Conservation (phyloP, 2,888 invertebrate species). For the Galerucella nymphaeae region DNA sequence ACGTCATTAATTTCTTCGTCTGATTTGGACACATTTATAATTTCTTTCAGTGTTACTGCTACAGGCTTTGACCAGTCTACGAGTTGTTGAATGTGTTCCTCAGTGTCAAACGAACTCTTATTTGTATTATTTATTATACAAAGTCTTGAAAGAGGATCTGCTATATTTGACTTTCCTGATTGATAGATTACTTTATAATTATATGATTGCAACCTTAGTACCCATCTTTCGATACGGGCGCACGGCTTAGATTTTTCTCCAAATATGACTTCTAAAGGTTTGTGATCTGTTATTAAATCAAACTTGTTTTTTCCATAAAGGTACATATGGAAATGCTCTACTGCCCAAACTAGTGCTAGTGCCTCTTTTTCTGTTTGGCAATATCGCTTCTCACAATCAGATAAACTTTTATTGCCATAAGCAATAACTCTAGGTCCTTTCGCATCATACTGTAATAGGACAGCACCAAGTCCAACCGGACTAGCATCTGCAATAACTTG, state of each 20-base stretch:
- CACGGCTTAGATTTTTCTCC: constrained; percentile 49
- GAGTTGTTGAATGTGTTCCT: background rate
- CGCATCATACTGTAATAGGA: constrained; percentile 45
- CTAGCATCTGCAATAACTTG: too few relatives aligned
- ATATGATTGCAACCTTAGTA: constrained; percentile 37
- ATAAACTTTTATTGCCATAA: constrained; percentile 46
- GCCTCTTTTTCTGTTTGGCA: constrained; percentile 57
- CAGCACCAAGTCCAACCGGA: constrained; percentile 46
- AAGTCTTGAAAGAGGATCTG: constrained; percentile 41
- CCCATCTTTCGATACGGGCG: constrained; percentile 29
- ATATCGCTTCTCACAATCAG: constrained; percentile 42
- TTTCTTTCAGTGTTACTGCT: constrained; percentile 3
- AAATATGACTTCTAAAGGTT: constrained; percentile 50
- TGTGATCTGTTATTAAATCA: constrained; percentile 32
- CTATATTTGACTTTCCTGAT: constrained; percentile 43
- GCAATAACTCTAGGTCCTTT: constrained; percentile 38
- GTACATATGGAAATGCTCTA: constrained; percentile 47
- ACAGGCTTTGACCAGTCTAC: constrained; percentile 10
- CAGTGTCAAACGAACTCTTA: background rate
- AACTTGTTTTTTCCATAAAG: constrained; percentile 29
- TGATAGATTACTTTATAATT: constrained; percentile 37
- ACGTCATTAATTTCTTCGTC: background rate
- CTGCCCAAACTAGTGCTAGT: constrained; percentile 60
- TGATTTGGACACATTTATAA: background rate
- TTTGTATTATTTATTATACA: background rate